Evolutionary conservation across 2,797 vertebrate genomes (phyloP).

Genomic region (Pelochelys cantorii): DNA sequence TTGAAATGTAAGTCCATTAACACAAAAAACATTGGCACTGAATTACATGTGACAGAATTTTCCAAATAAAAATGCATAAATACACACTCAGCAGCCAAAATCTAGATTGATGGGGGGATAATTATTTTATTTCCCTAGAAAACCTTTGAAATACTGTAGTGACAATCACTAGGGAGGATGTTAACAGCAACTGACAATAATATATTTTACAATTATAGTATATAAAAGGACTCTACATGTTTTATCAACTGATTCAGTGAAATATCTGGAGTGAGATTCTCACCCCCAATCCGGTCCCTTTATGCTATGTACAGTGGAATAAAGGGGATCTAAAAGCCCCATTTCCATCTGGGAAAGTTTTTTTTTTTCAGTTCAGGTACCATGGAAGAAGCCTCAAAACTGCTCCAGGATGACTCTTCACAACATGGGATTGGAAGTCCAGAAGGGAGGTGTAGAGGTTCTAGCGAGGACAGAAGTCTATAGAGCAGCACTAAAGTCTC

Average conservation of each 20-base stretch:
- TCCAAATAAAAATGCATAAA: neutral
- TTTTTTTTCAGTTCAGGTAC: neutral
- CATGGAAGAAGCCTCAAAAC: neutral
- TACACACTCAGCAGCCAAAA: neutral
- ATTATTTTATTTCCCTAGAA: neutral
- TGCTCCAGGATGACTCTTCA: neutral
- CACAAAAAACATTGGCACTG: neutral
- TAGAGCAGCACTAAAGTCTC: neutral
- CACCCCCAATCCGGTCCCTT: neutral
- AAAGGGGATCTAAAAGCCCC: neutral
- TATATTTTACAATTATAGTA: neutral
- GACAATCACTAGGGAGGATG: neutral
- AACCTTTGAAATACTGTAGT: neutral
- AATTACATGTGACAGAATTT: slow-evolving; percentile 1
- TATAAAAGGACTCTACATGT: neutral
- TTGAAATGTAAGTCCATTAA: neutral
- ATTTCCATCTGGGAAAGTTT: neutral
- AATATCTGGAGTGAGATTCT: neutral
- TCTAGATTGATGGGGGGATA: neutral
- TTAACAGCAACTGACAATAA: neutral
- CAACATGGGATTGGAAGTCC: neutral
- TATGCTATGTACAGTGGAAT: neutral
- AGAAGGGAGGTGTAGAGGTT: neutral
- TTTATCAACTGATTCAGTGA: neutral
- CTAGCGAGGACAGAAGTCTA: neutral